Percentiles rank a stretch among this genome's conserved stretches.
Evolutionary conservation across 64 coral and sea anemone species (phyloP).

Genomic region (Orbicella faveolata): DNA sequence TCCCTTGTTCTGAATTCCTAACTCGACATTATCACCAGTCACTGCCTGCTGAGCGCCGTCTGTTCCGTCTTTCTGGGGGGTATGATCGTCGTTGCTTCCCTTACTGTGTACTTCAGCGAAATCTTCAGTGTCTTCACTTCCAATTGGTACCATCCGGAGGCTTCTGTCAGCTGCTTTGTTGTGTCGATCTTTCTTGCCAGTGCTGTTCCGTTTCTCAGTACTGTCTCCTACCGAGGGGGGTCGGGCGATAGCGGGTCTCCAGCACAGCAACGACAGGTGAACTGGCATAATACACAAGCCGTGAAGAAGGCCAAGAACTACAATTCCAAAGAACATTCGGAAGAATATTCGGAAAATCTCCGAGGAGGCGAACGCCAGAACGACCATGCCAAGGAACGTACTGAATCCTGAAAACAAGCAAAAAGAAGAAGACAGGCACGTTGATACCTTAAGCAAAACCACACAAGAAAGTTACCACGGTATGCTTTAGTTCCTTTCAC

Average conservation of each 20-base stretch:
- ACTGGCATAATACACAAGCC: conserved; percentile 15
- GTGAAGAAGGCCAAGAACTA: conserved; percentile 1
- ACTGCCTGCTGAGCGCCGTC: not conserved
- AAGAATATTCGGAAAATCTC: conserved; percentile 16
- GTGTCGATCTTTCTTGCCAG: not conserved
- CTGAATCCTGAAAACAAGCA: not conserved
- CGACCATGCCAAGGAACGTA: conserved; percentile 16
- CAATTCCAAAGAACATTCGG: conserved; percentile 4
- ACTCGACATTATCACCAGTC: too few species aligned
- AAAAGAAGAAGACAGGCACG: not conserved
- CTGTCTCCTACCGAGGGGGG: not conserved
- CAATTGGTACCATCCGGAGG: not conserved
- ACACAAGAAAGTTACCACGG: too few species aligned
- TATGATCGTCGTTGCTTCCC: not conserved
- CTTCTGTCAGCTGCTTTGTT: too few species aligned
- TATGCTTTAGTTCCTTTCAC: too few species aligned
- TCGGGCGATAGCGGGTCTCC: not conserved
- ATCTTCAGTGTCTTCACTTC: not conserved
- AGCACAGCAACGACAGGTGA: conserved; percentile 20
- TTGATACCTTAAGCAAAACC: not conserved
- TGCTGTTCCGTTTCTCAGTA: not conserved
- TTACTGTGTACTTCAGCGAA: too few species aligned
- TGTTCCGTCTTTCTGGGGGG: not conserved
- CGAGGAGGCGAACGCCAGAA: not conserved
- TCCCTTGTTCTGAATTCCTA: not conserved